Base-by-base conservation (phyloP, 2,888 invertebrate genomes). In the Meteorus colon region DNA sequence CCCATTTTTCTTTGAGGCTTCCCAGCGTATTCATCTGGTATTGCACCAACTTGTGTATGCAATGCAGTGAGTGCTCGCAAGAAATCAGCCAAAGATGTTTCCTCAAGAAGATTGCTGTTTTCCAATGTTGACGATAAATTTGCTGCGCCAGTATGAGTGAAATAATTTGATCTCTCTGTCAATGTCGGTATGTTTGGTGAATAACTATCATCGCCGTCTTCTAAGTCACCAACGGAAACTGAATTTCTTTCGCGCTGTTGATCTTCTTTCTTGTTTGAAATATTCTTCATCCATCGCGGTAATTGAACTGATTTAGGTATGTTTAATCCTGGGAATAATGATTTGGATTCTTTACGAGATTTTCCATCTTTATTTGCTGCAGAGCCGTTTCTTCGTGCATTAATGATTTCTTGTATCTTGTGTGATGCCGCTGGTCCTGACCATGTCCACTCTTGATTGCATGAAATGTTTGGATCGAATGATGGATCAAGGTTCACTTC, bases 81-180 rank as follows among this genome's bases (percentile, higher is more conserved):
- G 73, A 96, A 92, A 89, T 96, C 96, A 0, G 96, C 96, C 16
- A 96, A 92, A 29, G 96, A 95, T 0, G 96, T 96, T 83, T 95
- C 94, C 88, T 96, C 96, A 74, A 96, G 90, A 14, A 96, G 92
- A 83, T 92, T 92, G 19, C 92, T 92, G 6, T 92, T 91, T 82
- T 92, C 92, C 16, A 83, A 78, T 4, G 82, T 82, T 65, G 78
- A 74, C 2, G 81, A 76, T 45, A 82, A 67, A 76, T 76, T 55
- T 8, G 81, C 75, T 1, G 82, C 82, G 1, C 86, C 86, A 0
- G 87, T 85, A 67, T 89, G 87, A 34, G 88, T 88, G 48, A 86
- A 83, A 37, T 90, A 88, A 78, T 77, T 86, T 75, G 79, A 83
- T 69, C 87, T 86, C 41, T 87, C 86, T 10, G 59, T 27, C 2